A percentile compares a stretch with the other conserved stretches of the same genome.
phyloP scores from a whole-genome alignment of 2,888 invertebrate genomes.

The Aromia moschata region DNA sequence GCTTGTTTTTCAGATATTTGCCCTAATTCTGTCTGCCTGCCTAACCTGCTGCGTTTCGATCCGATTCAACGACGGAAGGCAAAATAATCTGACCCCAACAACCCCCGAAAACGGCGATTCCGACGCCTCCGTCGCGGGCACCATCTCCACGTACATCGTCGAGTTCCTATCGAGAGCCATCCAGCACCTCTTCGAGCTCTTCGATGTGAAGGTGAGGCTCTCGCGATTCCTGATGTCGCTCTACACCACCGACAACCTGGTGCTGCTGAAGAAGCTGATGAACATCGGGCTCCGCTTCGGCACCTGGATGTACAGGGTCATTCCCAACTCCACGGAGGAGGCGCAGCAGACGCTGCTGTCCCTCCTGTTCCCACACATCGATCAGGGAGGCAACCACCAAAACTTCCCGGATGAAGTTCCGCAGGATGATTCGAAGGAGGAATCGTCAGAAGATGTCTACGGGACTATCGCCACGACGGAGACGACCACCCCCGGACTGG shows the following conservation, averaged over 20 bases:
- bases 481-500: neutral
- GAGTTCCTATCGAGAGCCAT: constrained; percentile 34
- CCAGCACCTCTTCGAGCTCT: constrained; percentile 38
- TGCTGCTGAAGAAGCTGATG: constrained; percentile 41
- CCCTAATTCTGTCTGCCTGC: neutral
- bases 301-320: constrained; percentile 31
- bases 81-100: neutral
- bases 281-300: constrained; percentile 35
- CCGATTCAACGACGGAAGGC: neutral
- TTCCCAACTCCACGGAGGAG: constrained; percentile 35
- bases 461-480: neutral
- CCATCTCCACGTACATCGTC: constrained; percentile 27
- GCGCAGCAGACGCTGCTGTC: constrained; percentile 24
- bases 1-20: constrained; percentile 1
- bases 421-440: neutral
- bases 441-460: too few species aligned
- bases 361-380: constrained; percentile 27
- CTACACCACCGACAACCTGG: constrained; percentile 49
- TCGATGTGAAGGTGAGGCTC: constrained; percentile 47
- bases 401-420: neutral
- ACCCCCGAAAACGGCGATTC: neutral
- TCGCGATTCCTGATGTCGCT: constrained; percentile 44
- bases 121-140: constrained; percentile 7
- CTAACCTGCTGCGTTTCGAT: neutral
- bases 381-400: constrained; percentile 2